Percentiles rank a stretch among this genome's conserved stretches.
These are phyloP conservation scores for Dasypogon diadema DNA, from an alignment of 2,888 invertebrate species.

Conservation along the genomic window DNA sequence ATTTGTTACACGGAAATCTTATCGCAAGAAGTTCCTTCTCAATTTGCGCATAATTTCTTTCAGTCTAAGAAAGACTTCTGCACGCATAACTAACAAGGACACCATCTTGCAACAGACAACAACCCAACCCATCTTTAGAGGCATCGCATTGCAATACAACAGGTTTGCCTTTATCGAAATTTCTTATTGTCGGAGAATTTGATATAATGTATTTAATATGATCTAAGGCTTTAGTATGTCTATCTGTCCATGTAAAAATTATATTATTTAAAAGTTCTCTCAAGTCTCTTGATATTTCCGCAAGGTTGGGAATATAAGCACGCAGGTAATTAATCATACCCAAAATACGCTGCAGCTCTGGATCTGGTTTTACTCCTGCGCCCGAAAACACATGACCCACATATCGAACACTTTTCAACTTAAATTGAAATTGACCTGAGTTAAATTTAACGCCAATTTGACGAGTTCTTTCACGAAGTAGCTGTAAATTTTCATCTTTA, in stretches of 20 bases:
- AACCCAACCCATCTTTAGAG: conserved; percentile 13
- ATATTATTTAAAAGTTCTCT: conserved; percentile 36
- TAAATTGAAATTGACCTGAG: conserved; percentile 30
- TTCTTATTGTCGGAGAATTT: neutral
- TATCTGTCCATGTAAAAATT: conserved; percentile 1
- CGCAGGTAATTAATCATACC: conserved; percentile 49
- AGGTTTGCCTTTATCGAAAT: neutral
- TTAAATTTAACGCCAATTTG: conserved; percentile 46
- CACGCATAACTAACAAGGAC: neutral
- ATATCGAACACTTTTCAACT: conserved; percentile 16
- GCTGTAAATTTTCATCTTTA: neutral
- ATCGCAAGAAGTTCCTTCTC: conserved; percentile 25
- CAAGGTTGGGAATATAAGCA: conserved; percentile 36
- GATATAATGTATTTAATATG: neutral
- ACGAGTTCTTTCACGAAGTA: conserved; percentile 27
- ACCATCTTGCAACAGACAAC: conserved; percentile 12
- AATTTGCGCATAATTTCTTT: conserved; percentile 18
- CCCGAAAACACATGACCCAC: conserved; percentile 36
- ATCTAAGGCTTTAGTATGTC: neutral
- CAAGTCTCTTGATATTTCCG: conserved; percentile 27
- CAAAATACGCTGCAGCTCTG: conserved; percentile 32
- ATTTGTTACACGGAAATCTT: conserved; percentile 18
- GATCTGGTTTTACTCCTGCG: conserved; percentile 28
- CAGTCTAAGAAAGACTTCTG: neutral
- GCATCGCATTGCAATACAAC: neutral